phyloP scores from a whole-genome alignment of 2,797 vertebrate genomes.

The Anableps anableps region DNA sequence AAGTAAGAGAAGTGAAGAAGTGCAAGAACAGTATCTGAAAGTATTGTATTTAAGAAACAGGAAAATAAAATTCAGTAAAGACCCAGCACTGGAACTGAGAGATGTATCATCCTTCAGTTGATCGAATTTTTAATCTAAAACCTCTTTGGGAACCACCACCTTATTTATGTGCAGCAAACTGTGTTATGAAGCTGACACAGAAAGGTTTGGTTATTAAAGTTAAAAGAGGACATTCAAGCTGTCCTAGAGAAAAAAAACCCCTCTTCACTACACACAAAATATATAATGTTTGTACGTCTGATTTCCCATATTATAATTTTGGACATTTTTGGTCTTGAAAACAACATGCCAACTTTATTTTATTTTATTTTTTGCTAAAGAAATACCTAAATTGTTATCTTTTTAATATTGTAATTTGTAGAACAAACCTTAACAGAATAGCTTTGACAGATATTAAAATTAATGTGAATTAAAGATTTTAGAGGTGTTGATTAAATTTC shows the following conservation, averaged over 20 bases:
- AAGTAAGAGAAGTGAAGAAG: background rate
- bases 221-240: background rate
- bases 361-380: background rate
- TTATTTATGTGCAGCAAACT: background rate
- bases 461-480: background rate
- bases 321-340: background rate
- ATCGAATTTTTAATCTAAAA: background rate
- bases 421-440: background rate
- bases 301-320: background rate
- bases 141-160: background rate
- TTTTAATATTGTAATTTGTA: background rate
- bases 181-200: background rate
- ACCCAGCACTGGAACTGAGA: background rate
- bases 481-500: background rate
- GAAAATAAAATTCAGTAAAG: background rate
- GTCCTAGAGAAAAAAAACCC: background rate
- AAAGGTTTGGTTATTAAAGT: background rate
- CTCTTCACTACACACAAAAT: background rate
- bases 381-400: too few species aligned
- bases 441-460: background rate
- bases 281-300: background rate
- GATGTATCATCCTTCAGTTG: background rate
- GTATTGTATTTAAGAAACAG: background rate
- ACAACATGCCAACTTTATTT: background rate
- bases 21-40: background rate